Conservation (phyloP, 2,888 invertebrate genomes). For the Andrena minutula region DNA sequence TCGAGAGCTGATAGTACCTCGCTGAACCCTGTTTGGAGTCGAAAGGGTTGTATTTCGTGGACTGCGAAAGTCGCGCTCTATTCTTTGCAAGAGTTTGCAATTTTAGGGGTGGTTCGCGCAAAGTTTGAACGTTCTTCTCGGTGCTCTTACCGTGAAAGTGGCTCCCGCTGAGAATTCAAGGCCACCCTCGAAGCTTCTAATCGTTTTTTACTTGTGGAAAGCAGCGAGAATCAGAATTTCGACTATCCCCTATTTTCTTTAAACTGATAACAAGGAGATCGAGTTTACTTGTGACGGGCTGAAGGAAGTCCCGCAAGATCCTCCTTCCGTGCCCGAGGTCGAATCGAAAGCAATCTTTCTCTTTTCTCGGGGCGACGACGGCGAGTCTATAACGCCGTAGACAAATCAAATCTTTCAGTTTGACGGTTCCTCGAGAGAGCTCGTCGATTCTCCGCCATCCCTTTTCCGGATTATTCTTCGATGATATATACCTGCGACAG, state of each 20-base stretch:
- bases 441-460: slow-evolving; percentile 7
- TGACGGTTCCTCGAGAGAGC: slow-evolving; percentile 45
- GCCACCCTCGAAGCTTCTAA: neutral
- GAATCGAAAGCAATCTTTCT: slow-evolving; percentile 60
- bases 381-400: slow-evolving; percentile 53
- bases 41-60: too few species aligned
- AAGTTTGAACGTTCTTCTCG: neutral
- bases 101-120: neutral
- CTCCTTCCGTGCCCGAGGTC: slow-evolving; percentile 27
- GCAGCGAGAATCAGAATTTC: slow-evolving; percentile 15
- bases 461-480: neutral
- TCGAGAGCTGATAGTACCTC: neutral
- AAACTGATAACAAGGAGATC: slow-evolving; percentile 43
- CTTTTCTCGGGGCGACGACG: slow-evolving; percentile 50
- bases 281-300: slow-evolving; percentile 43
- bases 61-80: neutral
- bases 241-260: slow-evolving; percentile 23
- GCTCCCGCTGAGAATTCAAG: neutral
- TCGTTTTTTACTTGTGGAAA: neutral
- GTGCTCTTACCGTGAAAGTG: neutral
- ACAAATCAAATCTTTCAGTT: slow-evolving; percentile 64
- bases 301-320: slow-evolving; percentile 46
- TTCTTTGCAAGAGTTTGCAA: neutral
- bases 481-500: neutral
- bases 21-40: neutral